These are phyloP conservation scores for Caenorhabditis sp. DNA, from an alignment of 2,888 invertebrate species.

Conservation along the genomic window DNA sequence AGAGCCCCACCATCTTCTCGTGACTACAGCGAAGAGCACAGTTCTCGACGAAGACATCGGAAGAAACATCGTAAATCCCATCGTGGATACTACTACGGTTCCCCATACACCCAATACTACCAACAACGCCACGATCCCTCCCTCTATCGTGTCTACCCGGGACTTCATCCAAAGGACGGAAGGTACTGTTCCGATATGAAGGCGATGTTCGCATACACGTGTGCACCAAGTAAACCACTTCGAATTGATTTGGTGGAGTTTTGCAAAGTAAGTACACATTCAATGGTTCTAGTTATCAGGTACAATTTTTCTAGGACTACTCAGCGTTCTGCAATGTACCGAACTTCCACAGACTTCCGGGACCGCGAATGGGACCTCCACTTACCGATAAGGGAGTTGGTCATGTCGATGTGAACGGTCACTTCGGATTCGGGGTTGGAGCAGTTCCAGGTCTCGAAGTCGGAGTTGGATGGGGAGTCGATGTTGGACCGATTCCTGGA, in stretches of 20 bases:
- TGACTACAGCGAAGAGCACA: constrained; percentile 33
- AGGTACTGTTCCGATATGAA: constrained; percentile 75
- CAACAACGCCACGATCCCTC: constrained; percentile 48
- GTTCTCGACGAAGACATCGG: constrained; percentile 47
- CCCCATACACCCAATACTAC: constrained; percentile 49
- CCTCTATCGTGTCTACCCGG: constrained; percentile 67
- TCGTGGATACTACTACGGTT: constrained; percentile 43
- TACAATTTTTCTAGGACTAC: constrained; percentile 71
- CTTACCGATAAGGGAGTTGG: constrained; percentile 67
- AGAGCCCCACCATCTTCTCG: constrained; percentile 58
- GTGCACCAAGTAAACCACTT: constrained; percentile 78
- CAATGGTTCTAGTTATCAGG: background rate
- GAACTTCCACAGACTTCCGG: constrained; percentile 77
- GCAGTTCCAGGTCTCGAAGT: constrained; percentile 78
- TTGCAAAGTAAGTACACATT: constrained; percentile 69
- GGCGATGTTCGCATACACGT: constrained; percentile 77
- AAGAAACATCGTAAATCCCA: constrained; percentile 44
- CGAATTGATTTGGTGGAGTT: constrained; percentile 79
- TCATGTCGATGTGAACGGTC: constrained; percentile 76
- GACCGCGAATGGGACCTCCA: constrained; percentile 77
- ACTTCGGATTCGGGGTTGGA: constrained; percentile 77
- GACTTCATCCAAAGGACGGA: constrained; percentile 68
- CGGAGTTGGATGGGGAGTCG: constrained; percentile 77
- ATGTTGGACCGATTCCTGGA: constrained; percentile 80
- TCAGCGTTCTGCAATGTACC: constrained; percentile 75